Percentiles rank a stretch among this genome's conserved stretches.
These are phyloP conservation scores for Solen grandis DNA, from an alignment of 1,140 invertebrate species.

Conservation along the genomic window DNA sequence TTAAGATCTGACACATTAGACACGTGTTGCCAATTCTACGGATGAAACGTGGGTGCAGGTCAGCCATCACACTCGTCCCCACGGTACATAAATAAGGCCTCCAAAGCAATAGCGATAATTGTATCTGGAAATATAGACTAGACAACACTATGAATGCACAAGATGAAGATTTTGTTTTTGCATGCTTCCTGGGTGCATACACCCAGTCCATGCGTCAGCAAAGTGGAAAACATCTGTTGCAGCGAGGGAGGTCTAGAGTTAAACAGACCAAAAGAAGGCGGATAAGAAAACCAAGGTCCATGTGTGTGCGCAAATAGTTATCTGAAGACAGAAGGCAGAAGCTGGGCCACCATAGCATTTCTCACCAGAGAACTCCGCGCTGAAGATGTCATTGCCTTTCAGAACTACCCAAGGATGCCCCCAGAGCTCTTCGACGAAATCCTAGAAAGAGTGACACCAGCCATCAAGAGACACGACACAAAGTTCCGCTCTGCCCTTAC, in stretches of 20 bases:
- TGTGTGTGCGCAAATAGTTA: not conserved
- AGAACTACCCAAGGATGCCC: slow-evolving; percentile 12
- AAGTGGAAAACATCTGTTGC: not conserved
- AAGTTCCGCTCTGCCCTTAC: slow-evolving; percentile 12
- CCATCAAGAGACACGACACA: not conserved
- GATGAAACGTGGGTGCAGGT: too few species aligned
- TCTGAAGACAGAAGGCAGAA: slow-evolving; percentile 2
- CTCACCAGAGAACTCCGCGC: slow-evolving; percentile 4
- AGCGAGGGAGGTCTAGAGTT: too few species aligned
- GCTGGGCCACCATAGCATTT: not conserved
- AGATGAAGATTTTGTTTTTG: slow-evolving; percentile 11
- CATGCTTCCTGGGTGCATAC: not conserved
- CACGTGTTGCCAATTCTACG: too few species aligned
- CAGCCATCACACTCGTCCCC: not conserved
- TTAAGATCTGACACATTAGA: too few species aligned
- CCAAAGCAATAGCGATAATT: too few species aligned
- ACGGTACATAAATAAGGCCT: not conserved
- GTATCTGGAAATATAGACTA: too few species aligned
- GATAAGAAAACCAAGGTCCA: slow-evolving; percentile 3
- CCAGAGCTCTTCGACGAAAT: slow-evolving; percentile 5
- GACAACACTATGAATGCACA: not conserved
- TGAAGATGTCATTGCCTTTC: slow-evolving; percentile 7
- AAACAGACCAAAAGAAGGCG: not conserved
- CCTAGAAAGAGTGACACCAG: not conserved
- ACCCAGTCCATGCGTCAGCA: slow-evolving; percentile 1